phyloP scores from a whole-genome alignment of 2,888 invertebrate genomes.

The Lomographa bimaculata region DNA sequence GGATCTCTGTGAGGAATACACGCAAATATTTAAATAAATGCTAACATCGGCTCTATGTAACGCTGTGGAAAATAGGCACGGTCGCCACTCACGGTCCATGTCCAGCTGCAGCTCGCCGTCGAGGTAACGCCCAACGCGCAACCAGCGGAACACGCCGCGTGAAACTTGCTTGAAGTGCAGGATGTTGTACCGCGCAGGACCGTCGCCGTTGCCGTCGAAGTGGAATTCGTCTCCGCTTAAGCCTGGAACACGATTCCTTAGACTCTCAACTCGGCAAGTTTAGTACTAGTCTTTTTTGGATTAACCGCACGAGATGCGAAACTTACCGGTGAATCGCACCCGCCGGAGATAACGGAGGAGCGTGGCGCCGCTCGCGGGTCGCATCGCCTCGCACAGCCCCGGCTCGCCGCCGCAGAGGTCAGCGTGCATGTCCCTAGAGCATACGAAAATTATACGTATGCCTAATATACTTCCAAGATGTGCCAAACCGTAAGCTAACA shows the following conservation, averaged over 20 bases:
- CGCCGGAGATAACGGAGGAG: slow-evolving; percentile 92
- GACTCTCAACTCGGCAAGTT: too few species aligned
- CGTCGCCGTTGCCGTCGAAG: slow-evolving; percentile 95
- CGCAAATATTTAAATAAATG: too few species aligned
- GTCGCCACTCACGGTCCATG: slow-evolving; percentile 86
- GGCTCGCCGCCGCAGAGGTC: slow-evolving; percentile 89
- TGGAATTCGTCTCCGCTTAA: slow-evolving; percentile 94
- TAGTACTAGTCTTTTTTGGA: too few species aligned
- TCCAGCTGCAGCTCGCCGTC: slow-evolving; percentile 91
- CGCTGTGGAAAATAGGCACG: too few species aligned
- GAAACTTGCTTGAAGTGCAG: slow-evolving; percentile 95
- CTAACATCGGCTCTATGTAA: too few species aligned
- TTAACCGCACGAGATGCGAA: neutral
- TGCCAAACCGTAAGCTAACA: too few species aligned
- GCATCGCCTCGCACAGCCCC: slow-evolving; percentile 94
- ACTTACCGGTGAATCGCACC: slow-evolving; percentile 87
- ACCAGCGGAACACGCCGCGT: slow-evolving; percentile 90
- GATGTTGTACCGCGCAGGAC: slow-evolving; percentile 97
- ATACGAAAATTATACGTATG: too few species aligned
- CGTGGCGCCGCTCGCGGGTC: slow-evolving; percentile 93
- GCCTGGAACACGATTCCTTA: slow-evolving; percentile 77
- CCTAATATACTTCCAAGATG: too few species aligned
- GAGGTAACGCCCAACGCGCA: slow-evolving; percentile 92
- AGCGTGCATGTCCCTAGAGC: slow-evolving; percentile 94
- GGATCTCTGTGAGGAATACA: slow-evolving; percentile 84